A percentile compares a stretch with the other conserved stretches of the same genome.
Conservation (phyloP, 2,797 vertebrate species). For the Botia almorhae region DNA sequence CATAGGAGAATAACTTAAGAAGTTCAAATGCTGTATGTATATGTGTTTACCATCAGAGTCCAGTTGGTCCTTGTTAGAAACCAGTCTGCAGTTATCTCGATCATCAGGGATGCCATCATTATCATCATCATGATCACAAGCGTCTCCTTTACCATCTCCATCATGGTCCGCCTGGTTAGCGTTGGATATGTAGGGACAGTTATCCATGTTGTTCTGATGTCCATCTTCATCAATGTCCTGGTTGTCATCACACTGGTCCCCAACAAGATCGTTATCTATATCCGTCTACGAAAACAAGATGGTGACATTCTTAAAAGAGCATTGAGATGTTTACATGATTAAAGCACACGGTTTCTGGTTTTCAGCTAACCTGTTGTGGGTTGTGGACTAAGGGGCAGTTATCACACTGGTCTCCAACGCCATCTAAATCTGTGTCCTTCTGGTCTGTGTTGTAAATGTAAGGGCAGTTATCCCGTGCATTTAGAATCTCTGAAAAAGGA, state of each 20-base stretch:
- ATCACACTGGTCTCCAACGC: constrained; percentile 96
- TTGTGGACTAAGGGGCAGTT: constrained; percentile 95
- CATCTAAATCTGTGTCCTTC: constrained; percentile 91
- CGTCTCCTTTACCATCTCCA: constrained; percentile 90
- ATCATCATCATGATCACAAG: constrained; percentile 93
- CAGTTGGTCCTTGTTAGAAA: constrained; percentile 86
- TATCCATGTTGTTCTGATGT: constrained; percentile 95
- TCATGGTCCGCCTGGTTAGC: constrained; percentile 96
- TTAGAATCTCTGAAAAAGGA: constrained; percentile 83
- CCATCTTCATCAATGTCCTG: constrained; percentile 96
- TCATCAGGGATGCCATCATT: constrained; percentile 93
- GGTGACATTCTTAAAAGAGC: not conserved
- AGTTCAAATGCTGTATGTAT: not conserved
- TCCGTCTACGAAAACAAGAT: constrained; percentile 77
- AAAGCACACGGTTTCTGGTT: not conserved
- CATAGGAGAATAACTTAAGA: not conserved
- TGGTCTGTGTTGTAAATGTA: constrained; percentile 94
- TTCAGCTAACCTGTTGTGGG: constrained; percentile 85
- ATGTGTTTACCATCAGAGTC: constrained; percentile 84
- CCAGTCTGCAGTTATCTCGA: constrained; percentile 93
- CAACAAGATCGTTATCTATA: constrained; percentile 91
- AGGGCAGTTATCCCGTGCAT: constrained; percentile 93
- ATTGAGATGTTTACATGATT: not conserved
- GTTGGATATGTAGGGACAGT: constrained; percentile 94
- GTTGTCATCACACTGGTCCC: constrained; percentile 92